Evolutionary conservation across 1,140 invertebrate genomes (phyloP).

Genomic region (Hirudo medicinalis): DNA sequence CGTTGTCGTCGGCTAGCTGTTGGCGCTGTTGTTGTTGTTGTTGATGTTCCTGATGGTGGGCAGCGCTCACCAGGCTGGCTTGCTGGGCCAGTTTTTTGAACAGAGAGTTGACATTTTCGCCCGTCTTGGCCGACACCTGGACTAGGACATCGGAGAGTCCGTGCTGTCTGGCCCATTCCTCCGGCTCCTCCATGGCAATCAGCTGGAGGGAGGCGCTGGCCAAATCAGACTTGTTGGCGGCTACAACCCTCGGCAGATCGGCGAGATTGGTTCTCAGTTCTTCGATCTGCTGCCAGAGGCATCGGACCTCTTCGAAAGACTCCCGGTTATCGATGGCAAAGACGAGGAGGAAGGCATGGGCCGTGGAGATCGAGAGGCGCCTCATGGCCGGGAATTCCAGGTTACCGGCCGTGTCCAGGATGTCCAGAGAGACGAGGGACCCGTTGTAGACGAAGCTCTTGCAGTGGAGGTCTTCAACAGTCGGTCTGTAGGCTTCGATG

Average conservation of each 20-base stretch:
- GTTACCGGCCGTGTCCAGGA: constrained; percentile 70
- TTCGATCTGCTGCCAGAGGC: constrained; percentile 12
- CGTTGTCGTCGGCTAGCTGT: not conserved
- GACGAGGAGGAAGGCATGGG: constrained; percentile 46
- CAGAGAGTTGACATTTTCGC: not conserved
- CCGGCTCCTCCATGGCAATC: constrained; percentile 17
- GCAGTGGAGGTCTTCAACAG: constrained; percentile 76
- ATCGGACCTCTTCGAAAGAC: constrained; percentile 20
- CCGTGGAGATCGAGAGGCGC: constrained; percentile 90
- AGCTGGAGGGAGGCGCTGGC: constrained; percentile 6
- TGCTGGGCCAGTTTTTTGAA: constrained; percentile 10
- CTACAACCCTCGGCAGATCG: constrained; percentile 11
- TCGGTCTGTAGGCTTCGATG: constrained; percentile 66
- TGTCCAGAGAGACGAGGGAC: constrained; percentile 12
- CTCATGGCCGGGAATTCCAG: constrained; percentile 99
- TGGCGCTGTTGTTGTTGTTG: no score
- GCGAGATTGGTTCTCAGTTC: constrained; percentile 7
- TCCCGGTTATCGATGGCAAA: constrained; percentile 42
- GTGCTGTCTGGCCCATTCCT: constrained; percentile 1
- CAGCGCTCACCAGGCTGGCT: not conserved
- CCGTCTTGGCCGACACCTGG: constrained; percentile 12
- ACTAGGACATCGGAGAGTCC: not conserved
- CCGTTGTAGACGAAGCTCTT: constrained; percentile 33
- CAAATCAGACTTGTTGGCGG: constrained; percentile 14
- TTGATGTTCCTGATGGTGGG: no score